Base-by-base conservation (phyloP, 2,888 invertebrate genomes). In the Sepiola atlantica region DNA sequence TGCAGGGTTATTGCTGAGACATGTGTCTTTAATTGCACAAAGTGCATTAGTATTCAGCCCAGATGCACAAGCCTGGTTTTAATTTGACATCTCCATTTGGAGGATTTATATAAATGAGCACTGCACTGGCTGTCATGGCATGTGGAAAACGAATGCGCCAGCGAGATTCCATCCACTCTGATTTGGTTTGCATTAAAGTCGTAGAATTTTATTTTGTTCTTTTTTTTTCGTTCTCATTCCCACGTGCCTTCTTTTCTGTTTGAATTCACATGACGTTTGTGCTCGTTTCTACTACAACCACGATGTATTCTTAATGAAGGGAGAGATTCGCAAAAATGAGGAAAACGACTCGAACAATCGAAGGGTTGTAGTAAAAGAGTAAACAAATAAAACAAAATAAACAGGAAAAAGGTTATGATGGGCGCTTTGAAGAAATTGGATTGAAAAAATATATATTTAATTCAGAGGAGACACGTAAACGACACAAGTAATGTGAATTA, bases 81-180 rank as follows among this genome's bases (percentile, higher is more conserved):
- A 77, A 77, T 77, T 77, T 77, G 77, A 77, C 77, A 77, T 77
- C 77, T n/a, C n/a, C 77, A 77, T 77, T 77, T 77, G n/a, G n/a
- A 16, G 77, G 32, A 77, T 77, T 77, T 77, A 77, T 77, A 77
- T 77, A 77, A 77, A 77, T 77, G 77, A 77, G 77, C 77, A 77
- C 77, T 12, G 77, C 77, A 77, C 77, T 77, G 32, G 77, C n/a
- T 77, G 77, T 77, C 77, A 77, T 77, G 77, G 77, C 77, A n/a
- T 77, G 77, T 77, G 77, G 45, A 77, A 77, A 2, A 18, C 77
- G n/a, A 14, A 32, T n/a, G 77, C 77, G 77, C 16, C 77, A n/a
- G 8, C 1, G n/a, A 77, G 77, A 77, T 77, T 77, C 77, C 77
- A 77, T 77, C 77, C 16, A 16, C 77, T n/a, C 32, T 77, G 77